Base-by-base conservation (phyloP, 2,113 vertebrate species). In the Euleptes europaea region DNA sequence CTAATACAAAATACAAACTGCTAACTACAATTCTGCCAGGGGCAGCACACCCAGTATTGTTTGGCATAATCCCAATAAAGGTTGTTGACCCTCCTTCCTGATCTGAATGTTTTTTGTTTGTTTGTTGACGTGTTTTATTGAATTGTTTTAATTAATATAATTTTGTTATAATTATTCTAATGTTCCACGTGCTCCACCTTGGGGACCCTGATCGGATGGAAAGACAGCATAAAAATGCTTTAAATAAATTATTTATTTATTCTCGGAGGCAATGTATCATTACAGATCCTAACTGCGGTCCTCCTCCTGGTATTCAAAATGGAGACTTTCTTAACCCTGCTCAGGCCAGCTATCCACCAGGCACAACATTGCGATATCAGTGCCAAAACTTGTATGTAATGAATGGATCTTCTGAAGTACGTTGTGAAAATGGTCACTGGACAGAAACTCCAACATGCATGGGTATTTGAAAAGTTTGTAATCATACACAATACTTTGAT, bases 381-480 rank as follows among this genome's bases (percentile, higher is more conserved):
- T 85, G 84, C 31, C 76, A 63, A 85, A 8, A 1, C 54, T 1
- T 19, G 33, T 65, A 85, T 42, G 13, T 0, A 60, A 79, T 79
- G 67, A 14, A 63, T 47, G 84, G 84, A 35, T 2, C 19, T 85
- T 1, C 51, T 63, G 2, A 0, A 26, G 84, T 79, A 7, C 17
- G 1, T 35, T 85, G 84, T 72, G 17, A 28, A 6, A 63, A 63
- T n/a, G 84, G 84, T 7, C 51, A 19, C 35, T 85, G 84, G 84
- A 28, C 76, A 47, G 31, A 63, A 23, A 0, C 31, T 47, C 84
- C 84, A 49, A 72, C 2, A 35, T 85, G 84, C n/a, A 63, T 28
- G 78, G 83, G 83, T 84, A 84, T 13, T 40, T 15, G 12, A 23
- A 69, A 10, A 10, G 15, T 38, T n/a, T 38, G 2, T 19, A 26